These are phyloP conservation scores for Circaetus gallicus DNA, from an alignment of 2,113 vertebrate genomes.

Conservation along the genomic window DNA sequence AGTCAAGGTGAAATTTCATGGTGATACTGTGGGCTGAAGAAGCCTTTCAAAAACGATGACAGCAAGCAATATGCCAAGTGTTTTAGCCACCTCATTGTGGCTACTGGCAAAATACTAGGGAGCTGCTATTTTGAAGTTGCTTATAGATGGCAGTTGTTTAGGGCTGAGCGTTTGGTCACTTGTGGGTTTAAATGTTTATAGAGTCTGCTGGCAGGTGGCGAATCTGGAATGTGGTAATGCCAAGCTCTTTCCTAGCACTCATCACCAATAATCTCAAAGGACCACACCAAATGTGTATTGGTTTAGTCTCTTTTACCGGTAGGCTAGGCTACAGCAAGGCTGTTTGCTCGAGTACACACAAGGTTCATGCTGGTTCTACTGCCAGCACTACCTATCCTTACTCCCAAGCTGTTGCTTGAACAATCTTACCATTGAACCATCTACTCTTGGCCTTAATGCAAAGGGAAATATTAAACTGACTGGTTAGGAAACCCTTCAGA, in stretches of 20 bases:
- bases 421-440: background rate
- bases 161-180: background rate
- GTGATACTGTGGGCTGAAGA: background rate
- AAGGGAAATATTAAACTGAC: background rate
- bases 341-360: background rate
- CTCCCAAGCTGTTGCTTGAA: background rate
- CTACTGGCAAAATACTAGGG: background rate
- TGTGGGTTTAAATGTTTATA: background rate
- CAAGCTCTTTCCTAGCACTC: background rate
- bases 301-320: background rate
- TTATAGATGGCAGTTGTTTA: background rate
- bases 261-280: background rate
- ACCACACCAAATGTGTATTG: background rate
- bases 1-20: background rate
- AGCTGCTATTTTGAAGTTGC: background rate
- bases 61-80: background rate
- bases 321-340: background rate
- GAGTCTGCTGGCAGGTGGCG: background rate
- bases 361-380: background rate
- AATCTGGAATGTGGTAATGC: background rate
- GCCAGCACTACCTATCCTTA: background rate
- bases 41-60: background rate
- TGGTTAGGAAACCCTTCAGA: background rate
- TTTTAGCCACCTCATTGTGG: background rate
- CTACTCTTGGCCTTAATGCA: background rate